Evolutionary conservation across 2,113 vertebrate genomes (phyloP).

Genomic region (Ancistrus triradiatus): DNA sequence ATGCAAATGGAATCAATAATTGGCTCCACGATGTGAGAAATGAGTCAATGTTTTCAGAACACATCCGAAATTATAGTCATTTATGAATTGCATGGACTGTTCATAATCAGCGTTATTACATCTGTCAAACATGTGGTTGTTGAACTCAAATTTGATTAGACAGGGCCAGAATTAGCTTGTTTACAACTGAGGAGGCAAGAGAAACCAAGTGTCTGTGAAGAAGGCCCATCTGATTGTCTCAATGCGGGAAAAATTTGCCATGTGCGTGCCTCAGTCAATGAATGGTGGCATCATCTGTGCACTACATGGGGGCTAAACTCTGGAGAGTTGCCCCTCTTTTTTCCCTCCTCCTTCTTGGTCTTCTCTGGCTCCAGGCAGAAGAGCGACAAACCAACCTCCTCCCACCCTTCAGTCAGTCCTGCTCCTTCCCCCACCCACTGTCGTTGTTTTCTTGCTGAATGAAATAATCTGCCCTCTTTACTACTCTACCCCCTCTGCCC

Average conservation of each 20-base stretch:
- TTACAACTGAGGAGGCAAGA: slow-evolving; percentile 3
- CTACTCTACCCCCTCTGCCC: slow-evolving; percentile 60
- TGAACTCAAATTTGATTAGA: not conserved
- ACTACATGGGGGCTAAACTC: slow-evolving; percentile 33
- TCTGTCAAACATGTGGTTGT: slow-evolving; percentile 12
- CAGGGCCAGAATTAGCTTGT: slow-evolving; percentile 12
- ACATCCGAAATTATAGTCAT: not conserved
- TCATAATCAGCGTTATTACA: slow-evolving; percentile 23
- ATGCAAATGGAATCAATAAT: slow-evolving; percentile 1
- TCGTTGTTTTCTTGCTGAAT: slow-evolving; percentile 77
- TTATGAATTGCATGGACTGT: not conserved
- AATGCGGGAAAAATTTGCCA: not conserved
- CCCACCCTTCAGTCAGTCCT: too few species aligned
- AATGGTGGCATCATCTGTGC: slow-evolving; percentile 41
- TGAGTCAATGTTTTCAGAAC: slow-evolving; percentile 18
- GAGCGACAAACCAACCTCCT: slow-evolving; percentile 62
- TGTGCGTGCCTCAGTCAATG: not conserved
- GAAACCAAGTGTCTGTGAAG: not conserved
- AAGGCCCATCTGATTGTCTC: not conserved
- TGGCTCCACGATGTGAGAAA: not conserved
- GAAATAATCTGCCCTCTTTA: slow-evolving; percentile 73
- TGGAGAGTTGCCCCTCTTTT: slow-evolving; percentile 28
- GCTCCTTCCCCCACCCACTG: slow-evolving; percentile 56
- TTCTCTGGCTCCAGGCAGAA: slow-evolving; percentile 43
- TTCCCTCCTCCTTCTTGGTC: slow-evolving; percentile 5